phyloP scores from a whole-genome alignment of 2,113 vertebrate species.

The Psettodes erumei region DNA sequence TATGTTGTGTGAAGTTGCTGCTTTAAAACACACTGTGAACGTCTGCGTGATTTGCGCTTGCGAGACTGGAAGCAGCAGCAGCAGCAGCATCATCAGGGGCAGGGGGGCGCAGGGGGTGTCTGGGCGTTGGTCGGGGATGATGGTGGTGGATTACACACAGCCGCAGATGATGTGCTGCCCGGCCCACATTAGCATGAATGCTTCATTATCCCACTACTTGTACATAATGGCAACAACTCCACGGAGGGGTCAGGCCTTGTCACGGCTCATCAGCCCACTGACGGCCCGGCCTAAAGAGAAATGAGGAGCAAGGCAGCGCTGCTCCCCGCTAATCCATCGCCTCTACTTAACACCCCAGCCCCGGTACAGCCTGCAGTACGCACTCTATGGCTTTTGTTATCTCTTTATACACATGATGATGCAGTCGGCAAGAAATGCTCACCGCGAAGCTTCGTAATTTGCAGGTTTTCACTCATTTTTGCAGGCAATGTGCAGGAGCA shows the following conservation, averaged over 20 bases:
- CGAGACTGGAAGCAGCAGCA: slow-evolving; percentile 13
- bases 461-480: slow-evolving; percentile 11
- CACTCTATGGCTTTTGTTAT: slow-evolving; percentile 61
- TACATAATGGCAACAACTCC: slow-evolving; percentile 87
- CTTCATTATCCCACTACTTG: slow-evolving; percentile 87
- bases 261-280: slow-evolving; percentile 86
- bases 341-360: slow-evolving; percentile 78
- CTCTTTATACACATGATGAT: slow-evolving; percentile 48
- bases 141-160: slow-evolving; percentile 77
- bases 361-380: slow-evolving; percentile 61
- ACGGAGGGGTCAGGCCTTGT: slow-evolving; percentile 83
- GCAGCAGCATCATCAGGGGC: slow-evolving; percentile 16
- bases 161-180: slow-evolving; percentile 76
- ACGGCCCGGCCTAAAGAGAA: slow-evolving; percentile 80
- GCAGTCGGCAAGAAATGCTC: slow-evolving; percentile 21
- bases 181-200: slow-evolving; percentile 84
- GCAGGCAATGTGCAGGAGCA: slow-evolving; percentile 1
- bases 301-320: slow-evolving; percentile 72
- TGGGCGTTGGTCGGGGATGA: slow-evolving; percentile 59
- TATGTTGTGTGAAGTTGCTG: background rate
- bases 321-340: slow-evolving; percentile 84
- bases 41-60: slow-evolving; percentile 32
- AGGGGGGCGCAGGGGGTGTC: slow-evolving; percentile 18
- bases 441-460: slow-evolving; percentile 7
- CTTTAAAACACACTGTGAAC: background rate